Percentiles rank a stretch among this genome's conserved stretches.
Evolutionary conservation across 2,113 vertebrate species (phyloP).

Genomic region (Pantherophis guttatus): DNA sequence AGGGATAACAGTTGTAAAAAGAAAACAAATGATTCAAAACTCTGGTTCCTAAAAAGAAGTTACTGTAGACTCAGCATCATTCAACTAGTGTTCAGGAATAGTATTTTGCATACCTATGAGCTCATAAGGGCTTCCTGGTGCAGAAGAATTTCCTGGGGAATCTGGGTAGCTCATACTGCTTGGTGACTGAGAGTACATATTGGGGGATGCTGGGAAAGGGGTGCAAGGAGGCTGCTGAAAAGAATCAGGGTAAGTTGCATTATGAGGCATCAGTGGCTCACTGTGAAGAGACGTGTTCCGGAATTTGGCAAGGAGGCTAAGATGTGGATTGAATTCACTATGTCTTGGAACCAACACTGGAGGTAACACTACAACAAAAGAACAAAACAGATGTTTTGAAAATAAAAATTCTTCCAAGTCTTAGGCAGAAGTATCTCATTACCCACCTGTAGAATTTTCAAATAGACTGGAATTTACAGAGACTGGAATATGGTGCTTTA

Average conservation of each 20-base stretch:
- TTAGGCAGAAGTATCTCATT: not conserved
- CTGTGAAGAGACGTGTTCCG: slow-evolving; percentile 88
- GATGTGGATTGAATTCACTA: slow-evolving; percentile 97
- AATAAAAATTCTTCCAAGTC: not conserved
- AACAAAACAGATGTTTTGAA: not conserved
- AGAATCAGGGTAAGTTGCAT: slow-evolving; percentile 91
- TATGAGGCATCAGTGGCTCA: slow-evolving; percentile 93
- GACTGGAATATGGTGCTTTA: not conserved
- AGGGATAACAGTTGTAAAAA: not conserved
- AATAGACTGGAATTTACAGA: not conserved
- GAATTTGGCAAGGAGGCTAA: slow-evolving; percentile 94
- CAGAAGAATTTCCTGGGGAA: slow-evolving; percentile 84
- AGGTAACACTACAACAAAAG: slow-evolving; percentile 82
- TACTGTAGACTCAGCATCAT: not conserved
- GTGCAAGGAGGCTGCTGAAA: slow-evolving; percentile 83
- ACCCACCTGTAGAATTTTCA: not conserved
- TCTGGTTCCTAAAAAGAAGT: not conserved
- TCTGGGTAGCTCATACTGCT: slow-evolving; percentile 79
- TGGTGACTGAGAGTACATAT: slow-evolving; percentile 80
- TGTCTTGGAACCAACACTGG: slow-evolving; percentile 95
- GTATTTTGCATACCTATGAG: slow-evolving; percentile 76
- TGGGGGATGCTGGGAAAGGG: slow-evolving; percentile 76
- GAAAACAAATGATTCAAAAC: not conserved
- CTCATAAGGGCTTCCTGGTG: slow-evolving; percentile 86
- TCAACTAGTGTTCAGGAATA: not conserved